Percentiles rank a stretch among this genome's conserved stretches.
phyloP scores from a whole-genome alignment of 2,113 vertebrate genomes.

The Tapirus terrestris region DNA sequence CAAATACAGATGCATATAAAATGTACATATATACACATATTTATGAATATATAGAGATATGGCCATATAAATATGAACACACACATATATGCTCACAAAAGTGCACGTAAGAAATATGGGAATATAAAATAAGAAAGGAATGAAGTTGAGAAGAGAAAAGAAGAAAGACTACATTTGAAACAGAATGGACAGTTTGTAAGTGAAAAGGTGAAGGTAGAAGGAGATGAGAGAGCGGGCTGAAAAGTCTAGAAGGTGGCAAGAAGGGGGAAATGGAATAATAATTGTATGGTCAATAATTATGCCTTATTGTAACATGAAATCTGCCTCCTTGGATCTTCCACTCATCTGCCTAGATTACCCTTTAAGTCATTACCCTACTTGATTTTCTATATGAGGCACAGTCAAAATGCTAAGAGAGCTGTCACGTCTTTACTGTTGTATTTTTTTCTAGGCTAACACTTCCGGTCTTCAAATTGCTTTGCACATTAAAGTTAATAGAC shows the following conservation, averaged over 20 bases:
- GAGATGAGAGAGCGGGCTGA: neutral
- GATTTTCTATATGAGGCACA: neutral
- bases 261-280: neutral
- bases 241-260: neutral
- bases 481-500: neutral
- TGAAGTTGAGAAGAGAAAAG: neutral
- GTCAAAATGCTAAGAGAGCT: neutral
- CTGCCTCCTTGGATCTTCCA: neutral
- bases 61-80: neutral
- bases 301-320: neutral
- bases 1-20: neutral
- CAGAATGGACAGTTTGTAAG: neutral
- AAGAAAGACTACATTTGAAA: neutral
- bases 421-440: neutral
- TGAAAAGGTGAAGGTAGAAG: neutral
- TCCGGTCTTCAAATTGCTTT: neutral
- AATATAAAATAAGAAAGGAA: neutral
- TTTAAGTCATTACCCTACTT: neutral
- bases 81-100: neutral
- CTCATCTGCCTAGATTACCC: neutral
- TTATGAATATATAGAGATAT: neutral
- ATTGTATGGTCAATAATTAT: neutral
- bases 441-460: neutral
- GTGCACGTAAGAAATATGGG: neutral
- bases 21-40: neutral